phyloP scores from a whole-genome alignment of 2,888 invertebrate species.

The Euspilapteryx auroguttella region DNA sequence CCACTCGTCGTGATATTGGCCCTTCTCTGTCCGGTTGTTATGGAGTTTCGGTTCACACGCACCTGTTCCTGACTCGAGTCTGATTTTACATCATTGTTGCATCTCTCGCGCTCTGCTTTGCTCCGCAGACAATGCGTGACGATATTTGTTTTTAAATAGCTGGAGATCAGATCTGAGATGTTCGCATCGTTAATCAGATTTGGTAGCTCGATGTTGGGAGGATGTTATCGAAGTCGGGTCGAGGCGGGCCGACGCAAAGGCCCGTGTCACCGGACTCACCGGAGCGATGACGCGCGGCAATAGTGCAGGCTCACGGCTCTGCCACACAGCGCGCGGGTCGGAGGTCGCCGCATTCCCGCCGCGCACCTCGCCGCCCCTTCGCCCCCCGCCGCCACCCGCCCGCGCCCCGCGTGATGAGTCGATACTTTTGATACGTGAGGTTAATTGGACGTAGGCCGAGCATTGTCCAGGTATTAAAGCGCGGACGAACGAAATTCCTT shows the following conservation, averaged over 20 bases:
- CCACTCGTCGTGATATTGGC: constrained; percentile 30
- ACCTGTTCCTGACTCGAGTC: constrained; percentile 42
- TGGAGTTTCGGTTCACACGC: constrained; percentile 38
- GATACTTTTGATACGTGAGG: constrained; percentile 47
- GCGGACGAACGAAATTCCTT: constrained; percentile 17
- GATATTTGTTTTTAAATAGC: no score
- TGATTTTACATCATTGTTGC: no score
- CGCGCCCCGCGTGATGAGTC: constrained; percentile 27
- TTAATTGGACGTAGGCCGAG: constrained; percentile 50
- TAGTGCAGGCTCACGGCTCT: constrained; percentile 32
- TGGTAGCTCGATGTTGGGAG: neutral
- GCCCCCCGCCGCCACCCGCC: constrained; percentile 8
- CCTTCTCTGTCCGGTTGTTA: constrained; percentile 24
- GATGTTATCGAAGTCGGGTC: neutral
- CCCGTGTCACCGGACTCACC: constrained; percentile 2
- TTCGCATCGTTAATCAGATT: no score
- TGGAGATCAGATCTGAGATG: no score
- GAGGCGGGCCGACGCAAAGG: constrained; percentile 1
- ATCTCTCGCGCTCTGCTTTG: no score
- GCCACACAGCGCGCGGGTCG: constrained; percentile 17
- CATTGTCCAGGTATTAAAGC: constrained; percentile 44
- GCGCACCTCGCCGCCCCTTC: constrained; percentile 25
- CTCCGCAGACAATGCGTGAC: no score
- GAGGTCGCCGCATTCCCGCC: constrained; percentile 25
- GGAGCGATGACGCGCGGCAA: constrained; percentile 10